phyloP scores from a whole-genome alignment of 2,797 vertebrate species.

The Cephalopachus bancanus region DNA sequence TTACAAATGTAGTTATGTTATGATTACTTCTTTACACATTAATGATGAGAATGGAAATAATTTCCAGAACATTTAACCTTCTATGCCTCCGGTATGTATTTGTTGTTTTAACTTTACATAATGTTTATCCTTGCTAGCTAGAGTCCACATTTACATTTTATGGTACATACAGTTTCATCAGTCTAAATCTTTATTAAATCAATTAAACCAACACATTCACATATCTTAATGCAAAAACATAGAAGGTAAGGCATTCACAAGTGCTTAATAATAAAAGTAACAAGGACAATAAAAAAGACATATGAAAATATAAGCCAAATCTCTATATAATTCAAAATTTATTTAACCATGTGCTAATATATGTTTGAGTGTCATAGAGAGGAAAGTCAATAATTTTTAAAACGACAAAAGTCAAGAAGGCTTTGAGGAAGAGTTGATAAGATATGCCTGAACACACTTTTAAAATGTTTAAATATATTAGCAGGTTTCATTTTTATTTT shows the following conservation, averaged over 20 bases:
- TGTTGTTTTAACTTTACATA: slow-evolving; percentile 46
- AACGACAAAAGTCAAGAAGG: not conserved
- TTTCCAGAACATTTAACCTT: slow-evolving; percentile 22
- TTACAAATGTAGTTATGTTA: slow-evolving; percentile 27
- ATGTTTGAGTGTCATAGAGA: not conserved
- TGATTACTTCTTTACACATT: slow-evolving; percentile 38
- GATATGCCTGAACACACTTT: not conserved
- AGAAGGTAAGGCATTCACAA: not conserved
- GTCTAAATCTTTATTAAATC: not conserved
- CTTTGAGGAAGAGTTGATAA: slow-evolving; percentile 27
- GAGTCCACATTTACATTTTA: not conserved
- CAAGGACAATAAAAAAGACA: not conserved
- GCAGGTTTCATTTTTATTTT: not conserved
- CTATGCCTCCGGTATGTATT: not conserved
- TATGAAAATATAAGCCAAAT: slow-evolving; percentile 42
- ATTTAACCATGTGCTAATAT: not conserved
- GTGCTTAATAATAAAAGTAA: not conserved
- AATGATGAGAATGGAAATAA: slow-evolving; percentile 45
- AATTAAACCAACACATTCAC: not conserved
- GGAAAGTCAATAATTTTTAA: not conserved
- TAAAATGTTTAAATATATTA: not conserved
- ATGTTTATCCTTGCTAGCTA: not conserved
- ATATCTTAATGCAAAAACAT: slow-evolving; percentile 1
- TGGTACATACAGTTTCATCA: slow-evolving; percentile 3
- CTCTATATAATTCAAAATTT: not conserved